phyloP scores from a whole-genome alignment of 2,113 vertebrate species.

The Corythoichthys haematopterus region DNA sequence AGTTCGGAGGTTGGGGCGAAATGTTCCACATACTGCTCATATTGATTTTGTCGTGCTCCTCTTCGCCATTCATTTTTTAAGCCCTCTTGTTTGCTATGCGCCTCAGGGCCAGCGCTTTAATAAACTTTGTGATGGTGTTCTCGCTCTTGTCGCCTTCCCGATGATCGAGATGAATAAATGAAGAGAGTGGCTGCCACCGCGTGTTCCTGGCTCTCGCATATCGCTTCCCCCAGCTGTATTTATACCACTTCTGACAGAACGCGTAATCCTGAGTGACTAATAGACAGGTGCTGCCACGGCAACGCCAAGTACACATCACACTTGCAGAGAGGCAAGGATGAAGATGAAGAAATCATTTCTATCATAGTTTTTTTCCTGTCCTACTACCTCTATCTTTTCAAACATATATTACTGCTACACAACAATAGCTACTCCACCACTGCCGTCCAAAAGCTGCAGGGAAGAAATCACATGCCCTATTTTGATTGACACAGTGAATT shows the following conservation, averaged over 20 bases:
- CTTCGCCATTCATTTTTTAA: slow-evolving; percentile 7
- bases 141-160: neutral
- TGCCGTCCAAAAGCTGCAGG: neutral
- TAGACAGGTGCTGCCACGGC: neutral
- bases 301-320: neutral
- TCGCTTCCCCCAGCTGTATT: slow-evolving; percentile 7
- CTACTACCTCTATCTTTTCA: neutral
- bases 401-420: neutral
- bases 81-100: slow-evolving; percentile 2
- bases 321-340: neutral
- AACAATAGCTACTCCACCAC: neutral
- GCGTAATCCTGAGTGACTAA: slow-evolving; percentile 9
- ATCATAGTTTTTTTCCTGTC: neutral
- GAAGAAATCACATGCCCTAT: neutral
- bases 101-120: neutral
- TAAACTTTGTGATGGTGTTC: slow-evolving; percentile 4
- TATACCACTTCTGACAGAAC: slow-evolving; percentile 5
- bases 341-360: slow-evolving; percentile 6
- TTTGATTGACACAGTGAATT: neutral
- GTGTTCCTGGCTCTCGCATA: neutral
- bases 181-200: neutral
- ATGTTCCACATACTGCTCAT: neutral
- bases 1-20: neutral
- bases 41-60: slow-evolving; percentile 5
- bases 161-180: slow-evolving; percentile 9